These are phyloP conservation scores for Minunthozetes semirufus DNA, from an alignment of 2,888 invertebrate genomes.

Conservation along the genomic window DNA sequence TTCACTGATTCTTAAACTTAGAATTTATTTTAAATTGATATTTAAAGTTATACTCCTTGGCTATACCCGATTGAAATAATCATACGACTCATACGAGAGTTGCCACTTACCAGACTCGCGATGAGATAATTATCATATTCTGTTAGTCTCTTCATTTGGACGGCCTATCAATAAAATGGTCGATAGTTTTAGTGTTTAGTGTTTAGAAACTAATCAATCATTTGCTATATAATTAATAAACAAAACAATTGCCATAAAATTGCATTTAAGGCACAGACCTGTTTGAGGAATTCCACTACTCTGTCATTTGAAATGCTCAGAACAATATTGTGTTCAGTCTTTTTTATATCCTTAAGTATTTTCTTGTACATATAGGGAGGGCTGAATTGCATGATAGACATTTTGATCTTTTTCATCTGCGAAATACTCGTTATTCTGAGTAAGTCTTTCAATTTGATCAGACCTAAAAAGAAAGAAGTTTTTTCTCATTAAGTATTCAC, in stretches of 20 bases:
- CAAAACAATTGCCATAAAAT: background rate
- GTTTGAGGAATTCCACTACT: constrained; percentile 23
- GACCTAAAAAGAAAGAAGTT: constrained; percentile 13
- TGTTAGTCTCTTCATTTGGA: constrained; percentile 37
- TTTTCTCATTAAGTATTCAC: no score
- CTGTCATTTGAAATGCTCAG: constrained; percentile 31
- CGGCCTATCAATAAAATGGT: constrained; percentile 26
- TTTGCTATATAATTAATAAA: background rate
- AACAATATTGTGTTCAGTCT: constrained; percentile 35
- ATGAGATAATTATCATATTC: constrained; percentile 40
- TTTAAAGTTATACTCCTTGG: no score
- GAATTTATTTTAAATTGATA: background rate
- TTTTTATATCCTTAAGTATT: constrained; percentile 37
- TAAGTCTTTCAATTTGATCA: constrained; percentile 36
- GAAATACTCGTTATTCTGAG: constrained; percentile 17
- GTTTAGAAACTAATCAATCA: constrained; percentile 10
- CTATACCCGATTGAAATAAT: background rate
- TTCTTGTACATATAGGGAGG: constrained; percentile 35
- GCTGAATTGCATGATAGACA: constrained; percentile 25
- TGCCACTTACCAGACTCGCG: constrained; percentile 36
- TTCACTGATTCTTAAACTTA: no score
- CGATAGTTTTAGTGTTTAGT: no score
- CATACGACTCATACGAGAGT: background rate
- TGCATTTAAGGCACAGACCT: background rate
- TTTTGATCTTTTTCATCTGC: constrained; percentile 4